These are phyloP conservation scores for Trichopoda pennipes DNA, from an alignment of 2,888 invertebrate species.

Conservation along the genomic window DNA sequence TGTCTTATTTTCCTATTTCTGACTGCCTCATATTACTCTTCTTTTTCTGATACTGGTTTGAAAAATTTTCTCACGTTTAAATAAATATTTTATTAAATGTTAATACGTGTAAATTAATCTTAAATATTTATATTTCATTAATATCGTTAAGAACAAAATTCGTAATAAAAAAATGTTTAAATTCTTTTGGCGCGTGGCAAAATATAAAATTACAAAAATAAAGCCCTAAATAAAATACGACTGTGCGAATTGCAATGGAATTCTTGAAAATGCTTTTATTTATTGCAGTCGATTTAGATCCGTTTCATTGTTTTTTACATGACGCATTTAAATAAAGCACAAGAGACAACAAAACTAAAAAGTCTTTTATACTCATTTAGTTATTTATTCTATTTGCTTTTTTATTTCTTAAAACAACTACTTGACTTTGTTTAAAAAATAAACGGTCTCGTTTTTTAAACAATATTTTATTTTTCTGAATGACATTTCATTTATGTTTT, in stretches of 20 bases:
- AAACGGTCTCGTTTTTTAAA: constrained; percentile 16
- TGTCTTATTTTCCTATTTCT: not conserved
- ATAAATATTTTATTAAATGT: constrained; percentile 31
- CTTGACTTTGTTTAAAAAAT: no score
- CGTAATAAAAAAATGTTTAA: not conserved
- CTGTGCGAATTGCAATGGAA: constrained; percentile 11
- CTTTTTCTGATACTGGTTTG: constrained; percentile 28
- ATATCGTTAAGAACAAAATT: not conserved
- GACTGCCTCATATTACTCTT: not conserved
- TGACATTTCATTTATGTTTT: constrained; percentile 25
- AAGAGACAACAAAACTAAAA: constrained; percentile 2
- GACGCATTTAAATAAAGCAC: constrained; percentile 9
- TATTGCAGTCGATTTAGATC: constrained; percentile 41
- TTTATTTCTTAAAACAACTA: constrained; percentile 33
- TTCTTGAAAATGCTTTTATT: constrained; percentile 14
- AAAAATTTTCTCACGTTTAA: constrained; percentile 59
- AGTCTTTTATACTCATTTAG: not conserved
- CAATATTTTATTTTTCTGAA: constrained; percentile 36
- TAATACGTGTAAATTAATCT: constrained; percentile 27
- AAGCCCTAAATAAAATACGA: not conserved
- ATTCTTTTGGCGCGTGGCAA: constrained; percentile 45
- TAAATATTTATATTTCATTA: constrained; percentile 5
- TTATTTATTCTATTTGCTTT: not conserved
- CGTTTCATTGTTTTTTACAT: constrained; percentile 41
- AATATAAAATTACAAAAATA: not conserved